Evolutionary conservation across 37 sponge, comb jelly and placozoan species (phyloP).

Genomic region (Chondrosia reniformis): DNA sequence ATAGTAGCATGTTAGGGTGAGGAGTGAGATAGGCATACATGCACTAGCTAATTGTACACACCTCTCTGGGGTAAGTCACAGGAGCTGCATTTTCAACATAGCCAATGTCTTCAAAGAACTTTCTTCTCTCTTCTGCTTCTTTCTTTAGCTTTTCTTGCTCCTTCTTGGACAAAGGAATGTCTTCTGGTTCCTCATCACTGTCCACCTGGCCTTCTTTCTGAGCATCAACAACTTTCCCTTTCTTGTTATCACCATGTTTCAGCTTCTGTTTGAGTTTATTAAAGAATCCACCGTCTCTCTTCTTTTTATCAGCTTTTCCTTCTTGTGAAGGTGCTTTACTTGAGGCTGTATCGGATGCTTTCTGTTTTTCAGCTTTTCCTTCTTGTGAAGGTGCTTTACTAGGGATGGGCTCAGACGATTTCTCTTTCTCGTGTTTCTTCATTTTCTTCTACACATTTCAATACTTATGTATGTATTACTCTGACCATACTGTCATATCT

Average conservation of each 20-base stretch:
- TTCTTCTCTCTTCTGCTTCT: conserved; percentile 32
- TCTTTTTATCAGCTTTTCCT: not conserved
- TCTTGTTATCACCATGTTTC: conserved; percentile 20
- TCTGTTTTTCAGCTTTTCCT: too few species aligned
- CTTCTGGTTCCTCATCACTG: not conserved
- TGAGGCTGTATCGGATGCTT: too few species aligned
- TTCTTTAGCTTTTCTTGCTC: conserved; percentile 4
- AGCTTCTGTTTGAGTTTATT: conserved; percentile 13
- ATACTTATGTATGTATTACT: not conserved
- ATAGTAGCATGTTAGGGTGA: too few species aligned
- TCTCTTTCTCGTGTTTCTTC: too few species aligned
- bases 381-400: too few species aligned
- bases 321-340: not conserved
- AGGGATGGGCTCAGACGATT: too few species aligned
- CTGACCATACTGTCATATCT: not conserved
- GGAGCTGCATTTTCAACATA: conserved; percentile 45
- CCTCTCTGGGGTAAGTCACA: conserved; percentile 52
- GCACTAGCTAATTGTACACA: not conserved
- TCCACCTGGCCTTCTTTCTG: not conserved
- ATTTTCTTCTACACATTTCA: not conserved
- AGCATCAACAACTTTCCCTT: not conserved
- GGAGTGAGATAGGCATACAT: not conserved
- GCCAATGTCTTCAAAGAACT: conserved; percentile 59
- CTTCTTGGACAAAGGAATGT: not conserved
- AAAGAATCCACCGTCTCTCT: too few species aligned